Base-by-base conservation (phyloP, 2,888 invertebrate species). In the Brenthis ino region DNA sequence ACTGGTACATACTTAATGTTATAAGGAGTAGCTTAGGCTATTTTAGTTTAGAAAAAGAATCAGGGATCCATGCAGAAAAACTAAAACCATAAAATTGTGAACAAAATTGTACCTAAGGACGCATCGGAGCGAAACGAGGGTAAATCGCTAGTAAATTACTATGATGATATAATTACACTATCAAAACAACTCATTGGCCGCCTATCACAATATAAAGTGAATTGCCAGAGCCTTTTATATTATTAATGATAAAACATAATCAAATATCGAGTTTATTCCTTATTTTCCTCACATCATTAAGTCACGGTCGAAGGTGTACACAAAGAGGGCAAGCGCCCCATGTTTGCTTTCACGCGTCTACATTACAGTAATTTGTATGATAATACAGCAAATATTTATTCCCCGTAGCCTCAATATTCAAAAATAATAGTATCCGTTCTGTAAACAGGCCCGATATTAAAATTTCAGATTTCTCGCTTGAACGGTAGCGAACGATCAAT, bases 291-390 rank as follows among this genome's bases (percentile, higher is more conserved):
- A 68, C 64, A 16, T 20, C 37, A 53, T 63, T 63, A 63, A 48
- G 63, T n/a, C 50, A 20, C 33, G 48, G 56, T 65, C 58, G 64
- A 56, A 64, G 71, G 67, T 28, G 28, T 67, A 67, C 57, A 70
- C 68, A 71, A 57, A 67, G 66, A 72, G 73, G 33, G 67, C 68
- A 70, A 75, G 71, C 72, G 70, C 60, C 64, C 64, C 47, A 47
- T 71, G 70, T 69, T 68, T 71, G 57, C 70, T 60, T 28, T 54
- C 51, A 67, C 65, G 55, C 70, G 69, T 75, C 72, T 75, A 75
- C 75, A 77, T 79, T 78, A 78, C 70, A 74, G 76, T 79, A 78
- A 80, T 80, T 80, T 80, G 74, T 74, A 77, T 77, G 76, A 77
- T 79, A 79, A 80, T 78, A 77, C 74, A 71, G 71, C 75, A 77